These are phyloP conservation scores for Schizothorax lantsangensis DNA, from an alignment of 2,797 vertebrate species.

Conservation along the genomic window DNA sequence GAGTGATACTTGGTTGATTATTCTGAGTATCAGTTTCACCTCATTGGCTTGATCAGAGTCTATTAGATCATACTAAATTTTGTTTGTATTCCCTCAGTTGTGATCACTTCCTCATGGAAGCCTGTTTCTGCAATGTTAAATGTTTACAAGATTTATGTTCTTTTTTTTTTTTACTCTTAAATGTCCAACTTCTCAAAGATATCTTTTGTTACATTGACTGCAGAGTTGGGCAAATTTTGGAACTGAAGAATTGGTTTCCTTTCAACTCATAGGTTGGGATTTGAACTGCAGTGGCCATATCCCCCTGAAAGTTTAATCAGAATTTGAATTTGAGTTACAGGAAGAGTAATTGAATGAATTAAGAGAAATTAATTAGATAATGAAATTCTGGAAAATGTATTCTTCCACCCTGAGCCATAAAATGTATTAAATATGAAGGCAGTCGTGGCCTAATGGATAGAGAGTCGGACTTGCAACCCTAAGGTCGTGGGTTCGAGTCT, in stretches of 20 bases:
- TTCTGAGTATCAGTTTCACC: conserved; percentile 39
- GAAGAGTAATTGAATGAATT: neutral
- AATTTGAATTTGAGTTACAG: neutral
- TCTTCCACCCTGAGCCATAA: neutral
- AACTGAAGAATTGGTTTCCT: neutral
- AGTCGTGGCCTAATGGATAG: too few relatives aligned
- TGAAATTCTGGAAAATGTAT: neutral
- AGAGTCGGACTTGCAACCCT: too few relatives aligned
- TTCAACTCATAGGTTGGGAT: neutral
- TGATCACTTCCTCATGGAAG: conserved; percentile 39
- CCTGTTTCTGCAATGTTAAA: conserved; percentile 55
- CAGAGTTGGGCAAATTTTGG: neutral
- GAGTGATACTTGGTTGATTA: conserved; percentile 41
- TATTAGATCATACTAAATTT: conserved; percentile 42
- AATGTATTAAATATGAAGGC: neutral
- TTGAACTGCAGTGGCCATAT: neutral
- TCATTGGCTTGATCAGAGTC: conserved; percentile 46
- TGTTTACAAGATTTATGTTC: conserved; percentile 54
- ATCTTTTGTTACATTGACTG: conserved; percentile 18
- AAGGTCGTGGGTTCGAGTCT: too few relatives aligned
- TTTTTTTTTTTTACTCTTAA: conserved; percentile 33
- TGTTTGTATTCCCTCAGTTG: conserved; percentile 38
- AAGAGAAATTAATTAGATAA: neutral
- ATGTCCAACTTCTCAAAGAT: conserved; percentile 40
- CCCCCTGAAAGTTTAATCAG: neutral